Base-by-base conservation (phyloP, 2,113 vertebrate genomes). In the Platysteira castanea region DNA sequence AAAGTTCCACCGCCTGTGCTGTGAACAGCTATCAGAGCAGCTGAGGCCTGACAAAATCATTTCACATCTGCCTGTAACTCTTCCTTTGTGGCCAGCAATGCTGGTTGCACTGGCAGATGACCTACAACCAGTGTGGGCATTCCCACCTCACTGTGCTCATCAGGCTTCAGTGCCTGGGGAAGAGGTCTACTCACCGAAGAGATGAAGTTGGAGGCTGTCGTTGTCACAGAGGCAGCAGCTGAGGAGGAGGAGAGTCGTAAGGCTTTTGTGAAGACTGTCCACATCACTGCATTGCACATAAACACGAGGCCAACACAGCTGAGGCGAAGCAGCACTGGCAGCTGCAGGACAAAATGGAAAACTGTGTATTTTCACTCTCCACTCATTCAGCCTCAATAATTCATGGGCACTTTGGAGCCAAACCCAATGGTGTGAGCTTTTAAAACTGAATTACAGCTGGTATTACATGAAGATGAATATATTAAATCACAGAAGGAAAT, bases 251-350 rank as follows among this genome's bases (percentile, higher is more conserved):
- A 99, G 90, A 98, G 98, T 84, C 98, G 98, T 96, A 99, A 98
- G 23, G 99, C 99, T 95, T 99, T 99, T 47, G 99, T 98, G 46
- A 99, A 99, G 97, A 99, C 98, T 2, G 98, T 99, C 99, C 99
- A 99, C 99, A 99, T 99, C 96, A 99, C 97, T 39, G 98, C 98
- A 31, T 98, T 99, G 97, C 98, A 98, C 24, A 92, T 97, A 23
- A 99, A 98, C 81, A 99, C 98, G 96, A 99, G 86, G 11, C 98
- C 96, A 2, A 98, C 83, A 22, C 98, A 99, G 57, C 98, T 68
- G 47, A 98, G 22, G 60, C 98, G 97, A 53, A 99, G 96, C 53
- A 98, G 96, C 83, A 98, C 84, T 33, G 98, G 97, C 47, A 98
- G 97, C 99, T 99, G 96, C 10, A 60, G 92, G 78, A 95, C 9